Conservation (phyloP, 2,888 invertebrate genomes). For the Callimorpha dominula region DNA sequence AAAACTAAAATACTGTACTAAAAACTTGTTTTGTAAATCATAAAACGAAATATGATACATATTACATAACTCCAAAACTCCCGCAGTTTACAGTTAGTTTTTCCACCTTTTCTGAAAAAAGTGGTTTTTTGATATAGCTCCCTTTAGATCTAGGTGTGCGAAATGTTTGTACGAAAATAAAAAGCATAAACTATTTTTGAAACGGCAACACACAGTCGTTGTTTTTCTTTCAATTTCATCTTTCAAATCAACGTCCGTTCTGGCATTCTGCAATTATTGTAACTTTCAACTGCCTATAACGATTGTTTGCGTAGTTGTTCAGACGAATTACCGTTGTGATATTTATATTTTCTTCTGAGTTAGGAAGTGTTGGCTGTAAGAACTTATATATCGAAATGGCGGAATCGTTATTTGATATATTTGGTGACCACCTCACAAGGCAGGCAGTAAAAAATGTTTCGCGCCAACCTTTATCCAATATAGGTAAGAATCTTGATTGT, state of each 20-base stretch:
- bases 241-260: neutral
- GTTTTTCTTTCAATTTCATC: neutral
- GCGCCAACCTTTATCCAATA: conserved; percentile 75
- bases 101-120: too few species aligned
- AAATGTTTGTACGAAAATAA: too few species aligned
- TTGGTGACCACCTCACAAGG: conserved; percentile 71
- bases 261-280: neutral
- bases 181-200: neutral
- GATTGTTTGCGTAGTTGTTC: neutral
- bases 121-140: too few species aligned
- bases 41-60: too few species aligned
- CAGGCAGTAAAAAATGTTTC: conserved; percentile 71
- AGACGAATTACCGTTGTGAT: neutral
- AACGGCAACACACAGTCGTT: neutral
- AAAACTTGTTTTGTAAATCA: too few species aligned
- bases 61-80: too few species aligned
- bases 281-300: conserved; percentile 2
- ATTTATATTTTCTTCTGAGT: neutral
- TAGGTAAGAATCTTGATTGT: conserved; percentile 60
- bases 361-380: neutral
- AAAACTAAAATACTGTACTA: too few species aligned
- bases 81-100: too few species aligned
- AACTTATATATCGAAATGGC: conserved; percentile 61
- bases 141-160: too few species aligned
- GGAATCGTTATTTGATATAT: conserved; percentile 76